Base-by-base conservation (phyloP, 2,797 vertebrate genomes). In the Sebastes minor region DNA sequence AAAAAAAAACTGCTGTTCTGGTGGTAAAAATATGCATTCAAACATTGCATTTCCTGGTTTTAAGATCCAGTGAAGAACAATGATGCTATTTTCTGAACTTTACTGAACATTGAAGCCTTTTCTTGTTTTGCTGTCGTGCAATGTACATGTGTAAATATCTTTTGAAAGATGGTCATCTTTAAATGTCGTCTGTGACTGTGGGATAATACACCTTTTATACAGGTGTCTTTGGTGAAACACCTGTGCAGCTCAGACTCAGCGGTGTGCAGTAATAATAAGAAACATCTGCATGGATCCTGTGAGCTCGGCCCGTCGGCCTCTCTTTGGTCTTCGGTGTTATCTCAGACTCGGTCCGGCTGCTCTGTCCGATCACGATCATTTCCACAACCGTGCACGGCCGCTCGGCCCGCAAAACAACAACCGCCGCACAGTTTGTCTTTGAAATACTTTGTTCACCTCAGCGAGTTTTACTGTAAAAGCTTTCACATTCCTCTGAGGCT, bases 351-450 rank as follows among this genome's bases (percentile, higher is more conserved):
- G 57, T 25, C 64, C 62, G 32, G 59, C 84, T 85, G 88, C 83
- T 89, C 74, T 5, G 53, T 85, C 89, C 1, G 5, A 90, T 91
- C 86, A 91, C 63, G 52, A 85, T 92, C 88, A 88, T 78, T 85
- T 89, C 81, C 82, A 65, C 18, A 8, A 59, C 20, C 62, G 56
- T 69, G 89, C 68, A 2, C 35, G 12, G n/a, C 23, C 8, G n/a
- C 69, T 60, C 53, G 0, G 20, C 20, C 71, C 81, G 72, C 71
- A 78, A 74, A 82, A 86, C 56, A 55, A 38, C 27, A 25, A 6
- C 49, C 4, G 63, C 71, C 4, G 66, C 61, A n/a, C 71, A 28
- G 59, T 85, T 79, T 79, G 78, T 83, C 71, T 87, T 63, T 38
- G 67, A 28, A 76, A 87, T 61, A 28, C 71, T 76, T 67, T 32